Base-by-base conservation (phyloP, 2,797 vertebrate species). In the Epinephelus malabaricus region DNA sequence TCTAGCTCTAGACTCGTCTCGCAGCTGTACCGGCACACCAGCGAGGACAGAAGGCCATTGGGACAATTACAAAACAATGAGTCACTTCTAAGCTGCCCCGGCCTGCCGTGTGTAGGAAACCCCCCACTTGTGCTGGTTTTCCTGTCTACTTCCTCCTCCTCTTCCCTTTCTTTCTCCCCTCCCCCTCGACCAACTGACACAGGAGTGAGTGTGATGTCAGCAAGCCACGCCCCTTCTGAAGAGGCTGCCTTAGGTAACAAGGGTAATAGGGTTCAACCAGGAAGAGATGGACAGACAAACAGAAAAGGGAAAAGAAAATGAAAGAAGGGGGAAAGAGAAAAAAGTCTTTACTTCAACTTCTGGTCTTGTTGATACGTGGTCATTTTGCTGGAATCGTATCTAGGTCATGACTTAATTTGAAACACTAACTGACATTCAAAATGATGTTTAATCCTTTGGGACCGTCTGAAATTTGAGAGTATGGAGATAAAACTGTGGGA, bases 31-130 rank as follows among this genome's bases (percentile, higher is more conserved):
- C 65, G 65, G 65, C 34, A 27, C 79, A 79, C 71, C 70, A 58
- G 27, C 43, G 76, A 79, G 86, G 78, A 91, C 89, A 86, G 73
- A 86, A 89, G 88, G 92, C 91, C 90, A 88, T 73, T 63, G 88
- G 91, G 91, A 93, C 91, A 93, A 93, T 94, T 94, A 95, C 93
- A 94, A 95, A 94, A 95, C 92, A 92, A 92, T 86, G 80, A 85
- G 93, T 92, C 86, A n/a, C 47, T 94, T 38, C 84, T 89, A 89
- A 93, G 82, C 74, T 43, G 49, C 79, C 85, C n/a, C 7, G 1
- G 60, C 19, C 51, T 10, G 71, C 4, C 50, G 90, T 11, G 17
- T 14, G 89, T 89, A 64, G 82, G 46, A 58, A 78, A 2, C 73
- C 86, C 85, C 89, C 64, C 12, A 0, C 66, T 5, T 47, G 45